Evolutionary conservation across 2,888 invertebrate genomes (phyloP), one percentile per base, ranked within the genome.

Genomic region (Muscina levida): DNA sequence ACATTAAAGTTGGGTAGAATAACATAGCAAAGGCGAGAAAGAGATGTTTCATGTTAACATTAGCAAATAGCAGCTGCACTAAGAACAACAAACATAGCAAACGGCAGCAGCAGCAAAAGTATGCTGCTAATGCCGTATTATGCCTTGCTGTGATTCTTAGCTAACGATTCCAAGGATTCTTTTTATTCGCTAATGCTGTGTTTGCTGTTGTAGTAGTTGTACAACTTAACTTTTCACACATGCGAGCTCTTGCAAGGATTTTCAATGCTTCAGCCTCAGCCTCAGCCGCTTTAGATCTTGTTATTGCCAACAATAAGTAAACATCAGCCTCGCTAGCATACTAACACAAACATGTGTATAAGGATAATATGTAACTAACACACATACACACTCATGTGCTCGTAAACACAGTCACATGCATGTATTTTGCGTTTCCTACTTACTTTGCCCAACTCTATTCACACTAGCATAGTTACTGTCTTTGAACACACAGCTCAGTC

Each of bases 81-180:
- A 57, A 37, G 17, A 62, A 2, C 22, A 42, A 26, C 10, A 44
- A 44, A 11, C 44, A 44, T 44, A 10, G 44, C 13, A 8, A 53
- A 8, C 1, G 24, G 42, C 39, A 62, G 4, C 62, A 62, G 24
- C n/a, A 56, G 56, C 39, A 56, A 42, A 68, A 37, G 48, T 62
- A 22, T 72, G 48, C 39, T 65, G 73, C 62, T 57, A 62, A 57
- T 75, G 59, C 59, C 68, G 26, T 74, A 48, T 57, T 48, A 70
- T 39, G 39, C 57, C 62, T 22, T 78, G 56, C 48, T 59, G 71
- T 74, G 59, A 39, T 71, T 56, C 37, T 73, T 72, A 46, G 31
- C 72, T 77, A 46, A 57, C 46, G 39, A 46, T 65, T 37, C 24
- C 15, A 19, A 48, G 67, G 51, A 48, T 5, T 1, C 13, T 8